These are phyloP conservation scores for Onthophagus taurus DNA, from an alignment of 1,140 invertebrate species.

Conservation along the genomic window DNA sequence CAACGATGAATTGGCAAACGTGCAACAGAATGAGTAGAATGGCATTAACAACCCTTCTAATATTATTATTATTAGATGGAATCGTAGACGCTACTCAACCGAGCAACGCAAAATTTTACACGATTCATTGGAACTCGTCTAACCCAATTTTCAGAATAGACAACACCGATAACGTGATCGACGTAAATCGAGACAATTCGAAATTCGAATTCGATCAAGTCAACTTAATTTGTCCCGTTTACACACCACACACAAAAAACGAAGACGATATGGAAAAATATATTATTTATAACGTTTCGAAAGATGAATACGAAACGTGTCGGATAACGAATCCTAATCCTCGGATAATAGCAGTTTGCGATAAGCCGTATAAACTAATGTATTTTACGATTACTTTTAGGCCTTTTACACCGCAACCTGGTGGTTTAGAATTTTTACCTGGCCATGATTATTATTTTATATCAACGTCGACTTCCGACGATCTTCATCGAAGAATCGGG, in stretches of 20 bases:
- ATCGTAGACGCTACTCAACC: constrained; percentile 19
- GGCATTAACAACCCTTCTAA: constrained; percentile 11
- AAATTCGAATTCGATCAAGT: constrained; percentile 90
- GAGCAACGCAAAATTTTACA: constrained; percentile 33
- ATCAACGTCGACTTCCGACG: constrained; percentile 83
- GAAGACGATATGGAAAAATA: constrained; percentile 84
- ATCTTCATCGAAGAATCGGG: constrained; percentile 80
- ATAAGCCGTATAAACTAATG: constrained; percentile 88
- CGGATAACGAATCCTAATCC: constrained; percentile 89
- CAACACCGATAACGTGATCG: constrained; percentile 94
- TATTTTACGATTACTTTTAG: constrained; percentile 95
- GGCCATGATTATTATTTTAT: constrained; percentile 95
- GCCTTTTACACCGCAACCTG: constrained; percentile 90
- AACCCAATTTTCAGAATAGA: constrained; percentile 86
- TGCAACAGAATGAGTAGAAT: constrained; percentile 7
- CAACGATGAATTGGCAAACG: constrained; percentile 15
- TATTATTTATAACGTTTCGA: constrained; percentile 94
- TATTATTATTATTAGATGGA: constrained; percentile 1
- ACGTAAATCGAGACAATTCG: constrained; percentile 88
- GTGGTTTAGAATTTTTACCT: constrained; percentile 86
- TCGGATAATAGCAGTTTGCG: constrained; percentile 87
- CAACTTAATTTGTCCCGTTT: constrained; percentile 91
- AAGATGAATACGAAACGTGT: constrained; percentile 92
- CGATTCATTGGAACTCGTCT: constrained; percentile 38
- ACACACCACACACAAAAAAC: constrained; percentile 74